Percentiles rank a stretch among this genome's conserved stretches.
Evolutionary conservation across 2,113 vertebrate genomes (phyloP).

Genomic region (Halcyon malimbica): DNA sequence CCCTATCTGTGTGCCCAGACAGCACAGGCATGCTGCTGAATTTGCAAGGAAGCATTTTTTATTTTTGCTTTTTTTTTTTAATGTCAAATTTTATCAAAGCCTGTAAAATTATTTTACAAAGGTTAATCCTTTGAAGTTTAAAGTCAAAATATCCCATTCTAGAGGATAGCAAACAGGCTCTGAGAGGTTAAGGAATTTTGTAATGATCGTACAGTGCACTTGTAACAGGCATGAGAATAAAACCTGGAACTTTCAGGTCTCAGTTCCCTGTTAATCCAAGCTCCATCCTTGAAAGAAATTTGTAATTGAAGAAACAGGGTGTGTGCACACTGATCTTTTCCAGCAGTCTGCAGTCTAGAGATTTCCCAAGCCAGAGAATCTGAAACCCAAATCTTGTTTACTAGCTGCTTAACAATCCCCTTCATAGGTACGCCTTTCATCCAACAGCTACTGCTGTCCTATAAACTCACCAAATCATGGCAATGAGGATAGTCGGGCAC

Average conservation of each 20-base stretch:
- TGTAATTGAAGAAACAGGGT: constrained; percentile 16
- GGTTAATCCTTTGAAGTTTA: constrained; percentile 22
- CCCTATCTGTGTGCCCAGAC: constrained; percentile 61
- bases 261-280: constrained; percentile 11
- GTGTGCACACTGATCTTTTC: background rate
- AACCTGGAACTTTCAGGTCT: background rate
- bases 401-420: background rate
- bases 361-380: background rate
- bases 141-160: background rate
- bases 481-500: background rate
- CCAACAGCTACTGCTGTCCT: background rate
- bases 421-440: background rate
- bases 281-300: background rate
- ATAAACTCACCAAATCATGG: background rate
- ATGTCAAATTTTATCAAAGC: constrained; percentile 42
- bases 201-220: background rate
- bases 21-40: constrained; percentile 46
- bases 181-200: background rate
- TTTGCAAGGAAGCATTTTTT: constrained; percentile 48
- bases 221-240: background rate
- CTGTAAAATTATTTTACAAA: constrained; percentile 38
- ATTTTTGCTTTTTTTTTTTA: background rate
- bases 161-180: background rate
- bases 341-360: background rate
- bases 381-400: constrained; percentile 20